Conservation (phyloP, 2,888 invertebrate species). For the Sycophila texana region DNA sequence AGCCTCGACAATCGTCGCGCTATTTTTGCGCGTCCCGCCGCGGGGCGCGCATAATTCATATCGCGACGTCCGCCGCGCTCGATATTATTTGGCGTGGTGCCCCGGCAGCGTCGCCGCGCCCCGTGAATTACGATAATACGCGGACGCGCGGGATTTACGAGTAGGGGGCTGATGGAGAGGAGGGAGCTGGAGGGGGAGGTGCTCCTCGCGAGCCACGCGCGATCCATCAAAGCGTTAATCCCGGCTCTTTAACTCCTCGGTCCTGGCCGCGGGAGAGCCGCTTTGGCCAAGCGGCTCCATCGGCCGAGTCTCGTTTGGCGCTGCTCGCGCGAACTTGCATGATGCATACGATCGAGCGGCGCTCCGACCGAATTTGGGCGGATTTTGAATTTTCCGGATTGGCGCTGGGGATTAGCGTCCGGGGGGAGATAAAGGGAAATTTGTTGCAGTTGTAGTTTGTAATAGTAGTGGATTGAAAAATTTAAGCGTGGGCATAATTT, state of each 20-base stretch:
- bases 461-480: background rate
- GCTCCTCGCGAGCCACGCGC: conserved; percentile 24
- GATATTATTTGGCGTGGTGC: conserved; percentile 58
- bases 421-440: too few relatives aligned
- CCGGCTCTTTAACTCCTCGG: conserved; percentile 43
- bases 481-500: too few relatives aligned
- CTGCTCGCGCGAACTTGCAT: background rate
- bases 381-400: background rate
- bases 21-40: conserved; percentile 47
- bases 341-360: background rate
- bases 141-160: conserved; percentile 57
- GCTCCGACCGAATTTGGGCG: background rate
- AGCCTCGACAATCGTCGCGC: conserved; percentile 44
- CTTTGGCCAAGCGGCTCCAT: background rate
- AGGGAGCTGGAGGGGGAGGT: conserved; percentile 17
- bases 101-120: conserved; percentile 36
- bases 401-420: background rate
- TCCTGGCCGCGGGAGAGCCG: background rate
- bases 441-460: background rate
- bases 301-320: background rate
- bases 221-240: conserved; percentile 49
- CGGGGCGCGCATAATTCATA: conserved; percentile 51
- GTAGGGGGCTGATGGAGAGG: conserved; percentile 1
- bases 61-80: conserved; percentile 26
- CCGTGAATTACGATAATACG: conserved; percentile 59